Evolutionary conservation across 1,140 invertebrate species (phyloP).

Genomic region (Drosophila ficusphila): DNA sequence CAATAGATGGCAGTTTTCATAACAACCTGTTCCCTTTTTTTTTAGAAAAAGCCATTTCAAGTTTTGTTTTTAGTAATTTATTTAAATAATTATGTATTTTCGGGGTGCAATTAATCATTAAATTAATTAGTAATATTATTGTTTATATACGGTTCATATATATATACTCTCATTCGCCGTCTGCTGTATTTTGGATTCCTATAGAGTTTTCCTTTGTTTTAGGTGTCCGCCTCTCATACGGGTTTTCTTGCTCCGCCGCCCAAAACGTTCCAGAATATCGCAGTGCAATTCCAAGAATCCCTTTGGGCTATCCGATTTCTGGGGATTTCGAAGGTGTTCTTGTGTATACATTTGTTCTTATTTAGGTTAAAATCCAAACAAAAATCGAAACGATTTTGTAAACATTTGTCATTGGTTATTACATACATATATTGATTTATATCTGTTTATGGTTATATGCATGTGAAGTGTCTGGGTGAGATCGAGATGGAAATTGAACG

Average conservation of each 20-base stretch:
- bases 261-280: neutral
- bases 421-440: conserved; percentile 52
- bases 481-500: conserved; percentile 49
- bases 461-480: conserved; percentile 56
- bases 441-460: conserved; percentile 72
- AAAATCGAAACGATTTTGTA: conserved; percentile 60
- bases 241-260: neutral
- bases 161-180: conserved; percentile 55
- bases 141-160: conserved; percentile 81
- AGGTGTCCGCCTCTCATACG: conserved; percentile 13
- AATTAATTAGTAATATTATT: conserved; percentile 84
- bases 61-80: conserved; percentile 76
- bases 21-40: too few relatives aligned
- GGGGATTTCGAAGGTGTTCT: conserved; percentile 24
- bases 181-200: conserved; percentile 33
- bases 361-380: conserved; percentile 49
- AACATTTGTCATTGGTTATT: conserved; percentile 54
- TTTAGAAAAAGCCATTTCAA: too few relatives aligned
- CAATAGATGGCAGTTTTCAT: too few relatives aligned
- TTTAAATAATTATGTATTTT: conserved; percentile 84
- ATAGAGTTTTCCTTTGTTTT: conserved; percentile 17
- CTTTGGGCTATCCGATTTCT: neutral
- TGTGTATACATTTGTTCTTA: conserved; percentile 43
- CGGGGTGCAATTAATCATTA: conserved; percentile 83
- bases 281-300: neutral